Evolutionary conservation across 2,888 invertebrate species (phyloP), one percentile per base, ranked within the genome.

Genomic region (Rhagium mordax): DNA sequence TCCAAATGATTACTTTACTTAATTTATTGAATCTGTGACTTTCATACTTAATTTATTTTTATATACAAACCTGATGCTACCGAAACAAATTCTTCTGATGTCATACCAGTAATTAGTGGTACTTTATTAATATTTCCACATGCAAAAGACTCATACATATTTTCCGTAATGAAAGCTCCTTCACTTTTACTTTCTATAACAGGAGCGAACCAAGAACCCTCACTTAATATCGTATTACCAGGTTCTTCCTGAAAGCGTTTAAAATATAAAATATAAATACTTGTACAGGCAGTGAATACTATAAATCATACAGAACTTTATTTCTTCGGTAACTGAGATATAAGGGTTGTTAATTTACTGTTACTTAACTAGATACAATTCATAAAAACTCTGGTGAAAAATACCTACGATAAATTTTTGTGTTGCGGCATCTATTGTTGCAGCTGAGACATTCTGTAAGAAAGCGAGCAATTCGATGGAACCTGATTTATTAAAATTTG

Each of bases 91-190:
- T 67, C 67, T 27, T 67, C 67, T 60, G 69, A 60, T 47, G 69
- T 59, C 24, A 61, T 60, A 2, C 74, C 74, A 24, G 71, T 24
- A 24, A 74, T 41, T 4, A 67, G 13, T 10, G 74, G 60, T 10
- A 74, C 74, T 18, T 15, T 21, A 21, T 48, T 48, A 13, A 59
- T 20, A 16, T 49, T 47, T 33, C 74, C 74, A 53, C 33, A 41
- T 51, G 16, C 33, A 21, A 71, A 0, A 27, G 59, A 16, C 18
- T 59, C 51, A 24, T 74, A 74, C 74, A 71, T 74, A 3, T 33
- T 47, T 49, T 61, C 18, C 0, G 70, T 71, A 20, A 74, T 8
- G 18, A 74, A 70, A 18, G 66, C 74, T 8, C 21, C 60, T 2
- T 61, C 24, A 51, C 18, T 15, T n/a, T 65, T 21, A 29, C 29